Evolutionary conservation across 2,888 invertebrate species (phyloP).

Genomic region (Zhuqinia jingwanae): DNA sequence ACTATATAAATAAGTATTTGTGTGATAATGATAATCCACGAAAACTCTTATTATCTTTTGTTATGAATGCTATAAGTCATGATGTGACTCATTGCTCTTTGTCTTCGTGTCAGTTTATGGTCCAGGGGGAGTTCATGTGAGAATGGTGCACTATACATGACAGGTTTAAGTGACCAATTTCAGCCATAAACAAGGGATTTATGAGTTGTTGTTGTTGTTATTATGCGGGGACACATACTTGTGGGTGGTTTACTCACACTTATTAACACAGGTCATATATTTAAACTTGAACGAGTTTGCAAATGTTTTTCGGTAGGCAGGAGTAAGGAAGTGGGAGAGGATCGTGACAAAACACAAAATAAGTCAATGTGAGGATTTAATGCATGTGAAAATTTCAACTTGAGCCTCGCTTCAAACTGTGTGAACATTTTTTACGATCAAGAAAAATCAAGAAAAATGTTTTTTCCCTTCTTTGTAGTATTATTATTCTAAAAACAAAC

Average conservation of each 20-base stretch:
- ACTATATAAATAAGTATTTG: too few species aligned
- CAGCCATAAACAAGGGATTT: background rate
- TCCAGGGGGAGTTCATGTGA: background rate
- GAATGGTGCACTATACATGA: background rate
- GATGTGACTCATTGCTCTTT: background rate
- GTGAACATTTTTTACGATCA: too few species aligned
- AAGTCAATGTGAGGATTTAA: background rate
- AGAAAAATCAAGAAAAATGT: too few species aligned
- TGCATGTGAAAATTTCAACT: too few species aligned
- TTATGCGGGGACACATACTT: background rate
- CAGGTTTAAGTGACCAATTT: background rate
- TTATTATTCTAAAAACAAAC: too few species aligned
- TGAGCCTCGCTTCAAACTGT: too few species aligned
- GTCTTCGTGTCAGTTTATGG: background rate
- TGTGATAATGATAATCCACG: too few species aligned
- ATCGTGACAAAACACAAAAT: background rate
- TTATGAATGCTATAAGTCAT: background rate
- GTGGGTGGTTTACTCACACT: constrained; percentile 12
- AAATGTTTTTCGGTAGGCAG: background rate
- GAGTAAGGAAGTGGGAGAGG: background rate
- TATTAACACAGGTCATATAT: background rate
- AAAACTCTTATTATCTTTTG: too few species aligned
- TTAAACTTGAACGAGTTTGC: too few species aligned
- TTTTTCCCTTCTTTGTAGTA: too few species aligned
- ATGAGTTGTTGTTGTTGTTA: too few species aligned